Conservation (phyloP, 2,113 vertebrate species). For the Labrus mixtus region DNA sequence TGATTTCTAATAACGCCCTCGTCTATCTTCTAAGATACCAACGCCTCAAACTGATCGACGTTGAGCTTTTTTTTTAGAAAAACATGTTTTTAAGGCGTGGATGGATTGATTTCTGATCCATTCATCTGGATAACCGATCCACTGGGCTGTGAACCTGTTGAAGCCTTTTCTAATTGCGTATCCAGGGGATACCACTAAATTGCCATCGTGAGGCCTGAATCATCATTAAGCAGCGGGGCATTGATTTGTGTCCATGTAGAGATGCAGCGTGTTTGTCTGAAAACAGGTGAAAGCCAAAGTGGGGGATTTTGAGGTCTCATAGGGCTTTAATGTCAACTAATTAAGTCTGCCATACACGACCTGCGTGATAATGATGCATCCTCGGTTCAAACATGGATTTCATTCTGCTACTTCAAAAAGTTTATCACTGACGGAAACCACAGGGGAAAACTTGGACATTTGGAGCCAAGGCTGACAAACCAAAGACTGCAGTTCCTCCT, state of each 20-base stretch:
- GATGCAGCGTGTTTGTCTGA: conserved; percentile 18
- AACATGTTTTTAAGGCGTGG: conserved; percentile 38
- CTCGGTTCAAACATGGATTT: conserved; percentile 24
- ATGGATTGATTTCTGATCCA: conserved; percentile 49
- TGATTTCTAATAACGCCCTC: conserved; percentile 50
- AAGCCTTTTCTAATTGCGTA: conserved; percentile 57
- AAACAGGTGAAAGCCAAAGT: conserved; percentile 37
- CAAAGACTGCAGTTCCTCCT: no score
- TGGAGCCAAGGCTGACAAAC: not conserved
- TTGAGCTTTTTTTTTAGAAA: not conserved
- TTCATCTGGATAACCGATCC: conserved; percentile 34
- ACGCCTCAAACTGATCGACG: conserved; percentile 33
- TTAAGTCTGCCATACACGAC: conserved; percentile 32
- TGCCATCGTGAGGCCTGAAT: conserved; percentile 47
- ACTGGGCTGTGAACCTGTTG: conserved; percentile 18
- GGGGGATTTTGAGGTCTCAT: conserved; percentile 11
- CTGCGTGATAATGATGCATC: conserved; percentile 17
- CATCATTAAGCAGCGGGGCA: conserved; percentile 57
- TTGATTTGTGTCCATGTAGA: conserved; percentile 65
- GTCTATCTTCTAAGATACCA: conserved; percentile 34
- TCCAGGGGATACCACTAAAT: conserved; percentile 52
- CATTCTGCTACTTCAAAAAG: not conserved
- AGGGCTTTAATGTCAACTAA: conserved; percentile 48
- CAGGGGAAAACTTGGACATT: not conserved
- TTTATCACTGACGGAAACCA: not conserved